These are phyloP conservation scores for Brachypodius melanocephalos DNA, from an alignment of 2,113 vertebrate genomes.

Conservation along the genomic window DNA sequence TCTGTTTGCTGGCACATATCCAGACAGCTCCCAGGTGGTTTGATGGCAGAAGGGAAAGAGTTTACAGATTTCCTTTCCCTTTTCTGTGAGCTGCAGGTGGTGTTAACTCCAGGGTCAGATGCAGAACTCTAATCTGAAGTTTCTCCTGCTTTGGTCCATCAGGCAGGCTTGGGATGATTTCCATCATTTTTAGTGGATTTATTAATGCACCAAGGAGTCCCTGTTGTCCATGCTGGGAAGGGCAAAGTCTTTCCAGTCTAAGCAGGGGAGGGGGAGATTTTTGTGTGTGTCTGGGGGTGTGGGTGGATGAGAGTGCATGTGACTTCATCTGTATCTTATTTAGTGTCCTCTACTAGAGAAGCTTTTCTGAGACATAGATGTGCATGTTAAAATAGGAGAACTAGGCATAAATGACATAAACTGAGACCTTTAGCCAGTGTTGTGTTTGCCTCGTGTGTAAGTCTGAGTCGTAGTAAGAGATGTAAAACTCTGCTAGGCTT, in stretches of 20 bases:
- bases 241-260: not conserved
- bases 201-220: not conserved
- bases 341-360: slow-evolving; percentile 9
- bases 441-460: slow-evolving; percentile 14
- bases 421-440: slow-evolving; percentile 18
- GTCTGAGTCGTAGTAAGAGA: slow-evolving; percentile 29
- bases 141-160: not conserved
- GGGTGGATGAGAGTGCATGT: not conserved
- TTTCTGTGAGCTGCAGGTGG: not conserved
- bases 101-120: not conserved
- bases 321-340: not conserved
- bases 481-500: not conserved
- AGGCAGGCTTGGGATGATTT: not conserved
- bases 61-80: not conserved
- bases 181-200: not conserved
- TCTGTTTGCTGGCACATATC: not conserved
- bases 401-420: slow-evolving; percentile 40
- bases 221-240: not conserved
- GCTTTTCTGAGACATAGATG: slow-evolving; percentile 39
- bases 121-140: not conserved
- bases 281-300: not conserved
- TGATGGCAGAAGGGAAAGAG: not conserved
- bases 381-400: slow-evolving; percentile 54
- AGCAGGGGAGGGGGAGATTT: not conserved
- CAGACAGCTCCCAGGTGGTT: not conserved